A percentile compares a stretch with the other conserved stretches of the same genome.
Conservation (phyloP, 2,888 invertebrate species). For the Macrophya annulata region DNA sequence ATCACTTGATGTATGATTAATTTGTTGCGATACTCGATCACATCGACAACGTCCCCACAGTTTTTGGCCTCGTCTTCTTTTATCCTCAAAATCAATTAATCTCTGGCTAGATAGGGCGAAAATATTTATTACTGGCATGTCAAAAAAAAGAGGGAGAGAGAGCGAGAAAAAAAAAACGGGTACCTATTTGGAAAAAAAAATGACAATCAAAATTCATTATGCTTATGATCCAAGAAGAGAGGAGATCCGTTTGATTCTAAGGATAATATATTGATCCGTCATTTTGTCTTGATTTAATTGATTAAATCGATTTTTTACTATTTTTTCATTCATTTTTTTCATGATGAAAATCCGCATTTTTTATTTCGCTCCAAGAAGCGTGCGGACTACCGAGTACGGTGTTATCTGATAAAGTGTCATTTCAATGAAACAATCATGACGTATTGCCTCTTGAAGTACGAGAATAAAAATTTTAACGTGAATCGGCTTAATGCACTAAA, state of each 20-base stretch:
- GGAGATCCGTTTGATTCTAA: neutral
- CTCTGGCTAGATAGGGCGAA: neutral
- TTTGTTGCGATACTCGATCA: constrained; percentile 28
- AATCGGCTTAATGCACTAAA: neutral
- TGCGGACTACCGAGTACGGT: neutral
- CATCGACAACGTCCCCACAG: neutral
- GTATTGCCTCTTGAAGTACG: neutral
- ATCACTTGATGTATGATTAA: constrained; percentile 38
- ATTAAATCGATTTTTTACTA: neutral
- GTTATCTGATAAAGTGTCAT: constrained; percentile 42
- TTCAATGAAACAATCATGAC: constrained; percentile 31
- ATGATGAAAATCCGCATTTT: constrained; percentile 12
- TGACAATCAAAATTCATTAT: no score
- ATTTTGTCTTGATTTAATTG: constrained; percentile 7
- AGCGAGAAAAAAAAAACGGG: neutral
- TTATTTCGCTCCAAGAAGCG: neutral
- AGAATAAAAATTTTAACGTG: neutral
- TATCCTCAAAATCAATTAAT: constrained; percentile 31
- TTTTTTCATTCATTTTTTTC: neutral
- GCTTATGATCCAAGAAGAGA: no score
- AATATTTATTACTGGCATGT: neutral
- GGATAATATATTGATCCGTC: neutral
- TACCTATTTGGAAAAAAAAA: no score
- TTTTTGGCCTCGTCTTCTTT: neutral
- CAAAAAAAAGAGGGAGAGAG: neutral